Evolutionary conservation across 53 echinoderm and acorn worm species (phyloP), one percentile per base, ranked within the genome.

Genomic region (Zoroaster sp.): DNA sequence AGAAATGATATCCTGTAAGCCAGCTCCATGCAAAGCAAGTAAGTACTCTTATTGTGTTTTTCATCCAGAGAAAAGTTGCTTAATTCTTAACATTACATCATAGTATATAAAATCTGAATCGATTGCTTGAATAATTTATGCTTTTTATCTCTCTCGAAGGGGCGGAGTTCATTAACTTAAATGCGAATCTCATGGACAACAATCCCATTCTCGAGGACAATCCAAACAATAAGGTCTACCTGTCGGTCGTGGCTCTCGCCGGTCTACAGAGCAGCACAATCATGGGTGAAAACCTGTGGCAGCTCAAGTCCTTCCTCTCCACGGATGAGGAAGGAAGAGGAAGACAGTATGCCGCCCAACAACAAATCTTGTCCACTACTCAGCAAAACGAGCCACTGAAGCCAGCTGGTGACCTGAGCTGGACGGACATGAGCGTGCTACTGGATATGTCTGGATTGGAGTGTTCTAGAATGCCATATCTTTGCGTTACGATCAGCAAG

Each of bases 401-500:
- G 2, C 83, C 91, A 1, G 80, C 83, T 4, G 66, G 83, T 2
- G 46, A 38, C 5, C 51, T 88, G 47, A 77, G 14, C 66, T 88
- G 91, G 76, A 6, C 42, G 3, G 91, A 76, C 72, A 69, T 94
- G 38, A 23, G 53, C 4, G 73, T 79, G 21, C 73, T 72, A 7
- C 47, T 89, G 73, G 92, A 95, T 69, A 97, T 95, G 95, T 90
- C 94, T 4, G 92, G 87, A 4, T 47, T 97, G 18, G 35, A 85
- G 17, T 97, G 97, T 65, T 67, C 79, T 9, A 75, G 95, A 41
- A 91, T 87, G 36, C 69, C 74, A 31, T 94, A 91, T 89, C 69
- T 97, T 10, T 97, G 97, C 68, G 78, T 94, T 40, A 92, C 88
- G 4, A 73, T 97, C 7, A 88, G 90, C 51, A 92, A 95, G 76